A percentile compares a stretch with the other conserved stretches of the same genome.
Evolutionary conservation across 2,797 vertebrate genomes (phyloP).

Genomic region (Tragelaphus oryx): DNA sequence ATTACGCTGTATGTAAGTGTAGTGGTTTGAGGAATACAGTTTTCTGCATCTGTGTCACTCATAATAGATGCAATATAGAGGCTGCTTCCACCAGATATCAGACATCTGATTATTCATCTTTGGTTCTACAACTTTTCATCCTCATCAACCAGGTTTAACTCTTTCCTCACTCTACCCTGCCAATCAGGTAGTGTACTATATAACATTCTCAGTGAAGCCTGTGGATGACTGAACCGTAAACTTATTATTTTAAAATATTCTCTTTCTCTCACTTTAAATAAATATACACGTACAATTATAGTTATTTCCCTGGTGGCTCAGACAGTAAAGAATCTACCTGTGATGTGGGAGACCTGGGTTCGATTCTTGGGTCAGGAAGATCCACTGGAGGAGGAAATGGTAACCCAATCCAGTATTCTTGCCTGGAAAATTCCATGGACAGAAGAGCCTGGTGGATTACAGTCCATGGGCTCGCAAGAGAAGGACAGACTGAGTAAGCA

Average conservation of each 20-base stretch:
- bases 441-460: neutral
- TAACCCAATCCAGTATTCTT: neutral
- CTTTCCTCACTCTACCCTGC: neutral
- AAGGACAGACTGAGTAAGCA: neutral
- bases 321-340: neutral
- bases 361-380: neutral
- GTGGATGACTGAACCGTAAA: neutral
- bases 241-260: neutral
- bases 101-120: neutral
- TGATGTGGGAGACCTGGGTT: neutral
- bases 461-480: neutral
- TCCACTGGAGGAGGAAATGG: neutral
- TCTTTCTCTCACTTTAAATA: neutral
- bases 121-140: neutral
- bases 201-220: neutral
- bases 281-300: neutral
- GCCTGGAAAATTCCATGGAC: neutral
- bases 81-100: conserved; percentile 20
- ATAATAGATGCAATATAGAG: conserved; percentile 42
- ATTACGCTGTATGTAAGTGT: conserved; percentile 50
- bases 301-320: neutral
- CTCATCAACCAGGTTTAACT: neutral
- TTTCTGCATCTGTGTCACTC: conserved; percentile 45
- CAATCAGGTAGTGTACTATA: neutral
- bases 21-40: conserved; percentile 60